Evolutionary conservation across 2,888 invertebrate genomes (phyloP), one percentile per base, ranked within the genome.

Genomic region (Hoplodrina blanda): DNA sequence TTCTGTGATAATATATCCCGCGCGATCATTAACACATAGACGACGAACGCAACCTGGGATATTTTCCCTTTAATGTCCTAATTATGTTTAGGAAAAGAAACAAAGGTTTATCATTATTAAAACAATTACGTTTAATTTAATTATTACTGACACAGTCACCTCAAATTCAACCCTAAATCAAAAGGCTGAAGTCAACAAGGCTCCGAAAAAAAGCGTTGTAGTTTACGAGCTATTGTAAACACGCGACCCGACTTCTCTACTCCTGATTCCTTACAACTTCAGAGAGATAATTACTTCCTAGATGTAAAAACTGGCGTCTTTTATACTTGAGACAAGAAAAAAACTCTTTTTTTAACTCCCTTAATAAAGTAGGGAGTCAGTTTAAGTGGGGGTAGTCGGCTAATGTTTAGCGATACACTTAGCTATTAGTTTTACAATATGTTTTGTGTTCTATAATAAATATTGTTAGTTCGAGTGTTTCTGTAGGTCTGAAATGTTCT

Each of bases 281-380:
- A 80, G 80, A 88, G 85, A 90, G 91, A 91, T 92, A 92, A 93
- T 92, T 91, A 91, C 91, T 91, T 92, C 90, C 91, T 90, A 91
- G 92, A 91, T 90, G 88, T 91, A 90, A 92, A 91, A 92, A 90
- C 88, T 85, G 83, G 80, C 75, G 84, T 78, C 86, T 89, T 91
- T 90, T 90, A 89, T 86, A 86, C 82, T 80, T 56, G 73, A 81
- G 76, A 83, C 84, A 86, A 84, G 87, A 84, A 82, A 85, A 83
- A 85, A 86, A 76, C 72, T 73, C 41, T 73, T 69, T 83, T 85
- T 85, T 88, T 83, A 86, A 86, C 81, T 86, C 73, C 62, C 72
- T 85, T 86, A 87, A 87, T 85, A 80, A 81, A 85, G 64, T 77
- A 71, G 30, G 70, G 70, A 62, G 61, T 75, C 46, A 37, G 56